These are phyloP conservation scores for Cirrhinus mrigala DNA, from an alignment of 2,797 vertebrate species.

Conservation along the genomic window DNA sequence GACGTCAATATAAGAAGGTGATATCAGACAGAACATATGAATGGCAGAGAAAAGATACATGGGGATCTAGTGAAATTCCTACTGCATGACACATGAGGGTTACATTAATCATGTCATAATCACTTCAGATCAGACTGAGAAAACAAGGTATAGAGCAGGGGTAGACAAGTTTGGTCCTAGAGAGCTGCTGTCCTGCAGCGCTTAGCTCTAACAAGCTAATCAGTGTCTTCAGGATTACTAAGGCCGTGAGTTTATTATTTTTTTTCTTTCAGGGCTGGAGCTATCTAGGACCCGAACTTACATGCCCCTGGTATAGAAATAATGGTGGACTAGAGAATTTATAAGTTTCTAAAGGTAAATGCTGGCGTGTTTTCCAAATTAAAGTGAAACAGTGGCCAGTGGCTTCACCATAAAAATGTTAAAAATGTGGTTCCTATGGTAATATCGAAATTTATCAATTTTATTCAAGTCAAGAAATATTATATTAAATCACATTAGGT, in stretches of 20 bases:
- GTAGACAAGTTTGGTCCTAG: too few species aligned
- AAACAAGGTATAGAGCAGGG: neutral
- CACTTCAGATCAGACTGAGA: constrained; percentile 13
- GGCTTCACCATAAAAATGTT: constrained; percentile 1
- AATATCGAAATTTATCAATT: neutral
- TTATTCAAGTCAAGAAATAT: neutral
- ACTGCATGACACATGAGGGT: constrained; percentile 27
- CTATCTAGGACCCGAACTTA: too few species aligned
- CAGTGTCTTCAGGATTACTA: too few species aligned
- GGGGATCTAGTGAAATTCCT: neutral
- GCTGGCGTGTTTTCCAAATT: constrained; percentile 15
- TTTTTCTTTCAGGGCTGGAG: too few species aligned
- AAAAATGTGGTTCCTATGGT: neutral
- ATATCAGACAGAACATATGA: constrained; percentile 42
- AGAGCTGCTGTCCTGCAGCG: too few species aligned
- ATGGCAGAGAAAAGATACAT: constrained; percentile 1
- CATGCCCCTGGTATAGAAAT: neutral
- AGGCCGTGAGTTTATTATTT: too few species aligned
- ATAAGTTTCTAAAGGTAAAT: constrained; percentile 54
- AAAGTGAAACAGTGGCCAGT: neutral
- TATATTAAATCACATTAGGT: neutral
- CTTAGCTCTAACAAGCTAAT: too few species aligned
- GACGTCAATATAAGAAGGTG: constrained; percentile 57
- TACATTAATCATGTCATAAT: constrained; percentile 6
- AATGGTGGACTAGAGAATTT: neutral